phyloP scores from a whole-genome alignment of 2,113 vertebrate species.

The Corvus moneduloides region DNA sequence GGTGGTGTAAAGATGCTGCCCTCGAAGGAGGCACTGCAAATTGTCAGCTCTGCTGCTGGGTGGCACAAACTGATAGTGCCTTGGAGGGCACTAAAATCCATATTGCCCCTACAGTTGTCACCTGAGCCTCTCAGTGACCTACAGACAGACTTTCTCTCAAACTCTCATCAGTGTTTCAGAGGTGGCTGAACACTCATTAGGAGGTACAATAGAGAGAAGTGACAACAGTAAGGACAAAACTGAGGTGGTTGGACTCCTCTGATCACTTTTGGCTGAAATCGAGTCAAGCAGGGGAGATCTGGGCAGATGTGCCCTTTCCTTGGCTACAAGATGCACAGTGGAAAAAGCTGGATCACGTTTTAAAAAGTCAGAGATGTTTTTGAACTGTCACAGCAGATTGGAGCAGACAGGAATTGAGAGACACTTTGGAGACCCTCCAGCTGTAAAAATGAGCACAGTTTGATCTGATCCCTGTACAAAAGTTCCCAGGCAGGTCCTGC shows the following conservation, averaged over 20 bases:
- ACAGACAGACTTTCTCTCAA: background rate
- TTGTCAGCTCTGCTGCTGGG: background rate
- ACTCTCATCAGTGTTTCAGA: background rate
- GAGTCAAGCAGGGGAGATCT: background rate
- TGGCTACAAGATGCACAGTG: too few species aligned
- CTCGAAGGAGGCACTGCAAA: background rate
- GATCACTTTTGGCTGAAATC: background rate
- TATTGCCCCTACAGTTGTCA: fast-evolving
- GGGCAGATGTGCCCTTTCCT: background rate
- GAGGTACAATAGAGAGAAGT: background rate
- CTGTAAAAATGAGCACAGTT: fast-evolving
- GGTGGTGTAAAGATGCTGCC: background rate
- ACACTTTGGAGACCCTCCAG: background rate
- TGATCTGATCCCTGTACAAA: background rate
- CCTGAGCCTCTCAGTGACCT: background rate
- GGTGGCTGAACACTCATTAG: background rate
- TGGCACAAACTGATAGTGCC: background rate
- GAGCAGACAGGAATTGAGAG: background rate
- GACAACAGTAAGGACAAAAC: background rate
- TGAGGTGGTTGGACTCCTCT: background rate
- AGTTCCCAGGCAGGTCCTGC: background rate
- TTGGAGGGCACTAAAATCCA: background rate
- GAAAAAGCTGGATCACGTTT: background rate
- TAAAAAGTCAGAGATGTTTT: background rate
- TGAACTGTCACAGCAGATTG: background rate